Evolutionary conservation across 2,888 invertebrate species (phyloP).

Genomic region (Thereva nobilitata): DNA sequence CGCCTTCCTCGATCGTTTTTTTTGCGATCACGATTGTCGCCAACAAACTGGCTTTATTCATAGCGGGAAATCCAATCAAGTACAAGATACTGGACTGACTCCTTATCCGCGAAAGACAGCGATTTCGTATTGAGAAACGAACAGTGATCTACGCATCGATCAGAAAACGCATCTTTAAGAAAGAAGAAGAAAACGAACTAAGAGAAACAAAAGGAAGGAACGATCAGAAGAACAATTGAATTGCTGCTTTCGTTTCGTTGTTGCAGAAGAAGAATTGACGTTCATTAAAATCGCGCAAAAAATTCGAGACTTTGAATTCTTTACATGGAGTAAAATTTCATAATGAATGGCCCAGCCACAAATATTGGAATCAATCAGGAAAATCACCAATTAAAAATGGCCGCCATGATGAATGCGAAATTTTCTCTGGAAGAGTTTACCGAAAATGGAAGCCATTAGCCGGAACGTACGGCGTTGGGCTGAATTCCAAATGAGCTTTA

Average conservation of each 20-base stretch:
- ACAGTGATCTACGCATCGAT: not conserved
- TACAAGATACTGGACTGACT: not conserved
- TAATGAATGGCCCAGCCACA: conserved; percentile 29
- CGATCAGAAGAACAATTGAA: conserved; percentile 25
- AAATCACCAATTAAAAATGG: conserved; percentile 28
- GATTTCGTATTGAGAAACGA: conserved; percentile 19
- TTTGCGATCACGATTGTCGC: conserved; percentile 34
- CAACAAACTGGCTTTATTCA: conserved; percentile 13
- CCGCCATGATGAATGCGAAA: conserved; percentile 25
- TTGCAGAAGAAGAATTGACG: not conserved
- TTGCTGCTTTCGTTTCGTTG: conserved; percentile 8
- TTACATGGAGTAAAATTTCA: conserved; percentile 2
- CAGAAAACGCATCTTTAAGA: conserved; percentile 1
- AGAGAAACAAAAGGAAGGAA: conserved; percentile 8
- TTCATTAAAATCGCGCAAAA: conserved; percentile 17
- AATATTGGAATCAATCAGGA: conserved; percentile 32
- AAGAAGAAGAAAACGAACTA: conserved; percentile 5
- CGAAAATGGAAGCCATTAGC: conserved; percentile 33
- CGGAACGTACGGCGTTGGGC: not conserved
- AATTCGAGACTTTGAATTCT: conserved; percentile 17
- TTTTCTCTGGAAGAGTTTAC: conserved; percentile 3
- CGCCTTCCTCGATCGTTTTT: conserved; percentile 19
- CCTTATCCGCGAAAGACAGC: not conserved
- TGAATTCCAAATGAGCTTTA: conserved; percentile 22
- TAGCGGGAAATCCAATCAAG: conserved; percentile 11